Percentiles rank a stretch among this genome's conserved stretches.
phyloP scores from a whole-genome alignment of 1,140 invertebrate genomes.

The Melitaea cinxia region DNA sequence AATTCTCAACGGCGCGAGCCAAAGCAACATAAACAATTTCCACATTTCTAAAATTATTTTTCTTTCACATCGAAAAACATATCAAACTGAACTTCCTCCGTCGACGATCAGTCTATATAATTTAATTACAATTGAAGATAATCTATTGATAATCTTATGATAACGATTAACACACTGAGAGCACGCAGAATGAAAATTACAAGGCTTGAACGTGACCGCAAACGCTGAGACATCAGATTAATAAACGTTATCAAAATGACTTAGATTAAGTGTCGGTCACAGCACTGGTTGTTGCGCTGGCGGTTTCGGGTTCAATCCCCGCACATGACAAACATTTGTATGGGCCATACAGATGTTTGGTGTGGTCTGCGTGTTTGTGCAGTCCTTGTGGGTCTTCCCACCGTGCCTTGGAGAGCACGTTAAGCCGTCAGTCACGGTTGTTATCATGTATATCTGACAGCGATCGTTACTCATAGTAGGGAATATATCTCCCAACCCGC shows the following conservation, averaged over 20 bases:
- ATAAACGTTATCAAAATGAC: background rate
- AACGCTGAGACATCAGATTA: constrained; percentile 13
- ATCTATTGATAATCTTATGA: constrained; percentile 4
- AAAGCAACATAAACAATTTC: constrained; percentile 44
- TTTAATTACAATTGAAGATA: constrained; percentile 7
- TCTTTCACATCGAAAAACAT: constrained; percentile 9
- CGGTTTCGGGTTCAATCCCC: too few relatives aligned
- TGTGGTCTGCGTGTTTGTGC: too few relatives aligned
- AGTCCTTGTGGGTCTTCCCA: too few relatives aligned
- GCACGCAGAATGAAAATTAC: constrained; percentile 12
- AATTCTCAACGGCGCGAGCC: constrained; percentile 31
- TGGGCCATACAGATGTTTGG: too few relatives aligned
- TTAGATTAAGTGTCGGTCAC: background rate
- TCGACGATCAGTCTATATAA: constrained; percentile 3
- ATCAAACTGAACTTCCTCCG: constrained; percentile 2
- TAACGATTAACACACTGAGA: background rate
- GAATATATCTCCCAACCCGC: too few relatives aligned
- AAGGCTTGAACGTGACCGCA: constrained; percentile 17
- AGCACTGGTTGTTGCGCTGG: background rate
- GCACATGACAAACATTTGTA: too few relatives aligned
- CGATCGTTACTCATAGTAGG: too few relatives aligned
- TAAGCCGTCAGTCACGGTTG: too few relatives aligned
- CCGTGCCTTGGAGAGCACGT: too few relatives aligned
- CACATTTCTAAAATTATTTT: constrained; percentile 26
- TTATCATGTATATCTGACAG: too few relatives aligned